phyloP scores from a whole-genome alignment of 1,140 invertebrate genomes.

The Trachelipus rathkii region DNA sequence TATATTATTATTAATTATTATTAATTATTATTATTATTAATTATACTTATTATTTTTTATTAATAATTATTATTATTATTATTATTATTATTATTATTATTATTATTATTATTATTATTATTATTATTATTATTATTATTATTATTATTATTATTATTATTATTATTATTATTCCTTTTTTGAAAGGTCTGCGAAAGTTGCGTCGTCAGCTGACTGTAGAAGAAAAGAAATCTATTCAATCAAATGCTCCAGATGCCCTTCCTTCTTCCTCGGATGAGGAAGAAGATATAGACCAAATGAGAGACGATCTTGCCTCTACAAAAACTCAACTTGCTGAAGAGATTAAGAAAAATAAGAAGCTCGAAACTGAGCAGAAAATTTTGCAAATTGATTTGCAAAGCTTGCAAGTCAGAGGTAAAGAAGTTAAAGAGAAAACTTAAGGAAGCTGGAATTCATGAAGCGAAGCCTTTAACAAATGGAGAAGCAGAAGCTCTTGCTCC shows the following conservation, averaged over 20 bases:
- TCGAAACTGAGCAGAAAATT: slow-evolving; percentile 79
- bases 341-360: slow-evolving; percentile 75
- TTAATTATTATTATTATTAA: too few relatives aligned
- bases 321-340: slow-evolving; percentile 84
- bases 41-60: too few relatives aligned
- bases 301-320: slow-evolving; percentile 82
- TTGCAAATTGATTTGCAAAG: slow-evolving; percentile 45
- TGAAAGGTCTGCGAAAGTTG: slow-evolving; percentile 71
- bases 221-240: slow-evolving; percentile 61
- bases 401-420: slow-evolving; percentile 55
- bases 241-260: slow-evolving; percentile 52
- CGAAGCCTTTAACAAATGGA: slow-evolving; percentile 34
- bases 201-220: slow-evolving; percentile 81
- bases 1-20: too few relatives aligned
- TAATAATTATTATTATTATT: background rate
- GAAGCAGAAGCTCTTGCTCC: slow-evolving; percentile 40
- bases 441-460: slow-evolving; percentile 47
- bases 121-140: too few relatives aligned
- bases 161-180: slow-evolving; percentile 12
- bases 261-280: slow-evolving; percentile 69
- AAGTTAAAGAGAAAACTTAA: slow-evolving; percentile 50
- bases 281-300: slow-evolving; percentile 84
- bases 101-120: slow-evolving; percentile 4
- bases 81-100: slow-evolving; percentile 5
- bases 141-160: too few relatives aligned